A percentile compares a stretch with the other conserved stretches of the same genome.
These are phyloP conservation scores for Vombatus ursinus DNA, from an alignment of 2,113 vertebrate genomes.

Conservation along the genomic window DNA sequence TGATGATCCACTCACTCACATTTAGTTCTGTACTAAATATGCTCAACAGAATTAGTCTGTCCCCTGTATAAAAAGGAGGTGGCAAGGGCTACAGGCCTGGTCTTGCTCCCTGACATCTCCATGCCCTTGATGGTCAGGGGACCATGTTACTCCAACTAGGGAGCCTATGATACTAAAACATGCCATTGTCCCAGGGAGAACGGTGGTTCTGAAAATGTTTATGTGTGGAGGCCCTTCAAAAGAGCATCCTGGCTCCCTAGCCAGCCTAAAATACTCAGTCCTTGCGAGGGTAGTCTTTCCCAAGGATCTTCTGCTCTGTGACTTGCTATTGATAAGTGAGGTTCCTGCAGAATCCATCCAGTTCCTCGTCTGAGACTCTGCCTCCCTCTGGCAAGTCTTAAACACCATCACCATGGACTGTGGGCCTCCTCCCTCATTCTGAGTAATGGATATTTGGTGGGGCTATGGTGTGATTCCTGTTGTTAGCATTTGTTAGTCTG, in stretches of 20 bases:
- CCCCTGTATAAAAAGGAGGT: neutral
- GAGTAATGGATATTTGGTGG: neutral
- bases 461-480: neutral
- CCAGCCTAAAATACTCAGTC: neutral
- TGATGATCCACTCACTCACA: neutral
- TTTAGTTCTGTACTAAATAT: neutral
- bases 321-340: neutral
- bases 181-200: neutral
- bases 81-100: neutral
- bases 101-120: neutral
- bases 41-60: neutral
- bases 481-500: neutral
- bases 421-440: neutral
- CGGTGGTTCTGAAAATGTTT: neutral
- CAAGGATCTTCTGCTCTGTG: neutral
- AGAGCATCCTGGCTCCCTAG: neutral
- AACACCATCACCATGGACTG: neutral
- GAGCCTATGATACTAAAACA: neutral
- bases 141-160: neutral
- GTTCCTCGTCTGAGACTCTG: neutral
- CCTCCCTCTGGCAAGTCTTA: neutral
- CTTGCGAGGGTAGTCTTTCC: neutral
- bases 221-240: neutral
- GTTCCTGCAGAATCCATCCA: neutral
- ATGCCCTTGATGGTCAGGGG: neutral